Evolutionary conservation across 2,888 invertebrate genomes (phyloP).

Genomic region (Monochamus alternatus): DNA sequence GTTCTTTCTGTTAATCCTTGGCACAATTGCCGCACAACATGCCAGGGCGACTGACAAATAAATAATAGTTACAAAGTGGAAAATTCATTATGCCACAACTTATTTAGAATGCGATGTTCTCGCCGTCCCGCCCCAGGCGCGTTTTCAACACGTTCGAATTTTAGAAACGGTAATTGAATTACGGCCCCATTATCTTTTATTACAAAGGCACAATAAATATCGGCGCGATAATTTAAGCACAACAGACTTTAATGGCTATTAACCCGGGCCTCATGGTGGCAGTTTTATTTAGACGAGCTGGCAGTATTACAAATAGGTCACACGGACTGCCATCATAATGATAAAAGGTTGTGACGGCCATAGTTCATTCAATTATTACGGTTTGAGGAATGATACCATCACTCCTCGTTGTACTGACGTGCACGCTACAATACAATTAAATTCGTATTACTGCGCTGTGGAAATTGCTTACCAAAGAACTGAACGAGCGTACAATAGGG

Average conservation of each 20-base stretch:
- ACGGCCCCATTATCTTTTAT: conserved; percentile 25
- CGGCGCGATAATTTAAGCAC: conserved; percentile 27
- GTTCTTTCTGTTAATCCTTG: neutral
- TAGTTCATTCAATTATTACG: conserved; percentile 14
- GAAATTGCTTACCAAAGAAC: conserved; percentile 3
- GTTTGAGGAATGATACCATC: conserved; percentile 22
- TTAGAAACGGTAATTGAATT: conserved; percentile 23
- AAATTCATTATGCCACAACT: neutral
- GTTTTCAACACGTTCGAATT: neutral
- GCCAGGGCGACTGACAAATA: neutral
- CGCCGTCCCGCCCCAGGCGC: neutral
- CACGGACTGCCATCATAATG: neutral
- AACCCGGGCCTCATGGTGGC: conserved; percentile 16
- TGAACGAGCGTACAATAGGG: neutral
- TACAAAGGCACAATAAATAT: conserved; percentile 18
- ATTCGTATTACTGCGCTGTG: conserved; percentile 14
- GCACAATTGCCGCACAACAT: neutral
- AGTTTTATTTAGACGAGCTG: conserved; percentile 5
- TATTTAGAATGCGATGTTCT: neutral
- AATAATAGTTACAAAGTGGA: neutral
- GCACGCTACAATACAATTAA: conserved; percentile 21
- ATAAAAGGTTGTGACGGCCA: conserved; percentile 6
- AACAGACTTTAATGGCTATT: conserved; percentile 18
- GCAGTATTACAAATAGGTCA: conserved; percentile 13
- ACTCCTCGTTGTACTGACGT: neutral